A percentile compares a stretch with the other conserved stretches of the same genome.
These are phyloP conservation scores for Drosophila crucigera DNA, from an alignment of 2,888 invertebrate genomes.

Conservation along the genomic window DNA sequence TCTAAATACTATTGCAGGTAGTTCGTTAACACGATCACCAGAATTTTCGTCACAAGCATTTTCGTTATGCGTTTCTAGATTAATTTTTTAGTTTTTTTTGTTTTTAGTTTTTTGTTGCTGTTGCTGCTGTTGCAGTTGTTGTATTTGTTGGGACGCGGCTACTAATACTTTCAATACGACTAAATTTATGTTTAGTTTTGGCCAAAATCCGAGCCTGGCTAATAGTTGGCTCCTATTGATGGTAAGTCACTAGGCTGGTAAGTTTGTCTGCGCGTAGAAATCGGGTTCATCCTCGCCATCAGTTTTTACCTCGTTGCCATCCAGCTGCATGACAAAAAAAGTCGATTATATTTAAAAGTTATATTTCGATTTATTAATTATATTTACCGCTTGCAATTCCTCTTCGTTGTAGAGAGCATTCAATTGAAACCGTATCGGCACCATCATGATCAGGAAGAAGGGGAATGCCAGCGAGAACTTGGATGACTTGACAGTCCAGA, in stretches of 20 bases:
- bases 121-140: constrained; percentile 9
- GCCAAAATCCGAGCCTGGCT: constrained; percentile 26
- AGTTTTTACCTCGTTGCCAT: constrained; percentile 91
- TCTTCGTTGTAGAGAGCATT: constrained; percentile 90
- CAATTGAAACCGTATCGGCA: constrained; percentile 93
- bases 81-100: neutral
- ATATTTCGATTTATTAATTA: neutral
- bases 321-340: constrained; percentile 87
- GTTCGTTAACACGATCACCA: constrained; percentile 74
- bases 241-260: constrained; percentile 88
- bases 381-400: constrained; percentile 93
- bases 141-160: constrained; percentile 47
- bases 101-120: constrained; percentile 17
- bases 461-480: constrained; percentile 95
- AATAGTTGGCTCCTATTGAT: constrained; percentile 17
- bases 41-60: constrained; percentile 45
- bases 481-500: constrained; percentile 96
- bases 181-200: constrained; percentile 59
- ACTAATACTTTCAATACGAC: constrained; percentile 70
- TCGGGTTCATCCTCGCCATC: constrained; percentile 96
- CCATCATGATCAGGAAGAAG: constrained; percentile 96
- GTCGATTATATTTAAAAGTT: neutral
- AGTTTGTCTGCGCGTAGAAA: constrained; percentile 96
- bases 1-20: constrained; percentile 78
- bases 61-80: constrained; percentile 16